These are phyloP conservation scores for Gymnoscelis rufifasciata DNA, from an alignment of 2,888 invertebrate genomes.

Conservation along the genomic window DNA sequence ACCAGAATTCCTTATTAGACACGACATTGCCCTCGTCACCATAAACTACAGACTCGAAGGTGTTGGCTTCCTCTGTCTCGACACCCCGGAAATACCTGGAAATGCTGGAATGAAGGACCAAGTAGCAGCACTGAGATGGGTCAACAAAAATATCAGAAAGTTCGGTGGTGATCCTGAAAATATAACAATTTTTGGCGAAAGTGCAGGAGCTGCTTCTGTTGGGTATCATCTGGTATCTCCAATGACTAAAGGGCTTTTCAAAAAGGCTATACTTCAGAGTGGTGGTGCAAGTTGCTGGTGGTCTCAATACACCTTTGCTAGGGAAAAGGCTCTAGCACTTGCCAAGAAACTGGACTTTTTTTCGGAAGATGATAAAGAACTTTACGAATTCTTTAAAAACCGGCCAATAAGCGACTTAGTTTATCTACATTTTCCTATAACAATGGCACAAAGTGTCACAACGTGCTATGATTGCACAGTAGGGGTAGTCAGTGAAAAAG, in stretches of 20 bases:
- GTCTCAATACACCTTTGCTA: slow-evolving; percentile 66
- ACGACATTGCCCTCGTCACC: slow-evolving; percentile 63
- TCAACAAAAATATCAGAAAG: slow-evolving; percentile 48
- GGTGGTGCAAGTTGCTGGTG: slow-evolving; percentile 72
- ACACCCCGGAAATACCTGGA: slow-evolving; percentile 53
- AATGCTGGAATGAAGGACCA: slow-evolving; percentile 65
- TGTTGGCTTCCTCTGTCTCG: slow-evolving; percentile 44
- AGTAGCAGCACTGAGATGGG: slow-evolving; percentile 52
- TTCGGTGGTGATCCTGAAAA: slow-evolving; percentile 58
- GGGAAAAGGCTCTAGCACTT: slow-evolving; percentile 53
- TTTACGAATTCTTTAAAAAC: slow-evolving; percentile 37
- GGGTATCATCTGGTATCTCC: slow-evolving; percentile 62
- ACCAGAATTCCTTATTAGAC: slow-evolving; percentile 55
- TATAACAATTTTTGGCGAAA: slow-evolving; percentile 63
- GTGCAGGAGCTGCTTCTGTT: slow-evolving; percentile 57
- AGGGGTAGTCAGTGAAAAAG: slow-evolving; percentile 38
- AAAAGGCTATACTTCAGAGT: slow-evolving; percentile 60
- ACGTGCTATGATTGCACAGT: slow-evolving; percentile 23
- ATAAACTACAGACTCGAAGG: slow-evolving; percentile 59
- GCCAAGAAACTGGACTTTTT: slow-evolving; percentile 40
- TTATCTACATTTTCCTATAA: slow-evolving; percentile 24
- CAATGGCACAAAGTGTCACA: slow-evolving; percentile 27
- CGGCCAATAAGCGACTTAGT: slow-evolving; percentile 32
- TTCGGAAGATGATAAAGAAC: slow-evolving; percentile 35
- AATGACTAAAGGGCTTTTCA: slow-evolving; percentile 58